These are phyloP conservation scores for Nymphicus hollandicus DNA, from an alignment of 2,113 vertebrate genomes.

Conservation along the genomic window DNA sequence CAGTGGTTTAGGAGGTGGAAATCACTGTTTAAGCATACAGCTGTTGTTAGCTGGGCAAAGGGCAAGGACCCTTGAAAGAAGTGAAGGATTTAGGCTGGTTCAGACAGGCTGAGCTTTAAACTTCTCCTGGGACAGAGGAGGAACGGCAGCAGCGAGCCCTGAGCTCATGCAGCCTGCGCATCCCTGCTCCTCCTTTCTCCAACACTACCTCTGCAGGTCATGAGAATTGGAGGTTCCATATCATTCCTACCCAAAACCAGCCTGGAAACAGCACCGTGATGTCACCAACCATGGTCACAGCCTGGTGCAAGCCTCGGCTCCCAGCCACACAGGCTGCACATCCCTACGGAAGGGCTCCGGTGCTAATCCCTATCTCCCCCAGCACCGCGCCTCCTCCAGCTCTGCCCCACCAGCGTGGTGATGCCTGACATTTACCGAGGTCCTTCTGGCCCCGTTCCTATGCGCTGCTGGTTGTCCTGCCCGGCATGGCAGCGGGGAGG, in stretches of 20 bases:
- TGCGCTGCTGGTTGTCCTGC: neutral
- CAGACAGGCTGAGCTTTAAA: neutral
- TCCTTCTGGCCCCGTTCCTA: neutral
- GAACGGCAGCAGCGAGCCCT: fast-evolving
- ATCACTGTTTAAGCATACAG: neutral
- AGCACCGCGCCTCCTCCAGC: neutral
- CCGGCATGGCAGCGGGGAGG: neutral
- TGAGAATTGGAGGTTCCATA: neutral
- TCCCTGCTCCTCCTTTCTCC: neutral
- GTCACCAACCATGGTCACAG: neutral
- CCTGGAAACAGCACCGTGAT: neutral
- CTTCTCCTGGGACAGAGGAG: neutral
- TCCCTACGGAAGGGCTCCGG: neutral
- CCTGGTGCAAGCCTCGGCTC: neutral
- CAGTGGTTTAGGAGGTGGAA: fast-evolving
- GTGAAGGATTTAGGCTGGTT: neutral
- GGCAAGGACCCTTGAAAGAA: neutral
- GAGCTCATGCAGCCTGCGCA: fast-evolving
- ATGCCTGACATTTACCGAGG: neutral
- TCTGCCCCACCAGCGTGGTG: neutral
- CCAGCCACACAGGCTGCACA: neutral
- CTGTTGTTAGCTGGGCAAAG: neutral
- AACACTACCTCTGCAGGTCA: neutral
- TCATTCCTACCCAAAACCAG: neutral
- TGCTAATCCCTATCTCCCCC: neutral